phyloP scores from a whole-genome alignment of 2,113 vertebrate species.

The Tragelaphus imberbis region DNA sequence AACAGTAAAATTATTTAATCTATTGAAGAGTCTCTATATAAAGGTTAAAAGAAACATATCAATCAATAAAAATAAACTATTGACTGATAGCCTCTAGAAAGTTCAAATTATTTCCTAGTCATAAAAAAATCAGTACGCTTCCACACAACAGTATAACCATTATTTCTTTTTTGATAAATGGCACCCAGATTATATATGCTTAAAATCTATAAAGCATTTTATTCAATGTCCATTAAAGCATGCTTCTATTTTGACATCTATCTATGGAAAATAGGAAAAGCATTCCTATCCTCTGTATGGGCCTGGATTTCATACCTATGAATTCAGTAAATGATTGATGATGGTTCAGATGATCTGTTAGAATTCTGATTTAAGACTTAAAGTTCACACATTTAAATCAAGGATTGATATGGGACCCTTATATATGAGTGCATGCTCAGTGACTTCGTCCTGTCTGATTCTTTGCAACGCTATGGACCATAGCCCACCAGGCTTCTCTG shows the following conservation, averaged over 20 bases:
- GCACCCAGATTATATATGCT: neutral
- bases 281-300: neutral
- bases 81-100: slow-evolving; percentile 42
- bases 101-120: slow-evolving; percentile 19
- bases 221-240: neutral
- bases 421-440: neutral
- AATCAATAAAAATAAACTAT: slow-evolving; percentile 52
- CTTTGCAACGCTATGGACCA: neutral
- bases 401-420: neutral
- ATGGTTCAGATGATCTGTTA: neutral
- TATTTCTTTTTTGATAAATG: slow-evolving; percentile 15
- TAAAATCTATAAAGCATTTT: neutral
- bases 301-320: neutral
- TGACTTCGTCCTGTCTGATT: neutral
- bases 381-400: slow-evolving; percentile 14
- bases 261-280: neutral
- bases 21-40: neutral
- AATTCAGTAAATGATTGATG: neutral
- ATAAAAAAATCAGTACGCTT: slow-evolving; percentile 33
- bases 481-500: neutral
- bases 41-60: slow-evolving; percentile 49
- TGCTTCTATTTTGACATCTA: neutral
- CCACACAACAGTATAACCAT: neutral
- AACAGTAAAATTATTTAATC: slow-evolving; percentile 41
- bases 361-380: neutral